Evolutionary conservation across 2,888 invertebrate genomes (phyloP), one percentile per base, ranked within the genome.

Genomic region (Leucozona laternaria): DNA sequence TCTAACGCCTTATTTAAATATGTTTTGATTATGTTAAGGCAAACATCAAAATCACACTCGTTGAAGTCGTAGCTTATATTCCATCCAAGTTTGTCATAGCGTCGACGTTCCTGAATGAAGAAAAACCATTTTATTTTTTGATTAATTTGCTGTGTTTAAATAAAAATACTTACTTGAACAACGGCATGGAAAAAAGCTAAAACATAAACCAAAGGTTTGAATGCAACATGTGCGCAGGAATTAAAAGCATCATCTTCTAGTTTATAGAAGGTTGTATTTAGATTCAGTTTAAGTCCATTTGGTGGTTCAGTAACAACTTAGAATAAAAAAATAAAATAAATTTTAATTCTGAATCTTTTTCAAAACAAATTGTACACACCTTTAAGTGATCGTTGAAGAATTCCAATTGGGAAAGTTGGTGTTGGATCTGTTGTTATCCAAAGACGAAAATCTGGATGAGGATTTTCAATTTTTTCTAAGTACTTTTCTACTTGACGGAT

Each of bases 71-170:
- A 98, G 71, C 95, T 94, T 88, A 98, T 97, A 91, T 98, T 98
- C 98, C 98, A 98, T 0, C 98, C 98, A 77, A 98, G 96, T 93
- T 98, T 98, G 90, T 97, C 97, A 92, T 98, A 98, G 91, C 97
- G 98, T 88, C 97, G 95, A 58, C 98, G 94, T 92, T 98, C 98
- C 95, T 97, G 92, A 15, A 82, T 97, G 92, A 15, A 82, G 13
- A 55, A 25, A 22, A 48, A 13, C n/a, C 15, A 37, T 13, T 20
- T 34, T 15, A 3, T 5, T 50, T 53, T 53, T 40, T n/a, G n/a
- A n/a, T n/a, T n/a, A n/a, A n/a, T n/a, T n/a, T n/a, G n/a, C n/a
- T n/a, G n/a, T n/a, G n/a, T n/a, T n/a, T n/a, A n/a, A n/a, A n/a
- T n/a, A n/a, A n/a, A n/a, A 8, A n/a, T 48, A 60, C 89, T 92